A percentile compares a stretch with the other conserved stretches of the same genome.
phyloP scores from a whole-genome alignment of 2,113 vertebrate species.

The Kryptolebias marmoratus region DNA sequence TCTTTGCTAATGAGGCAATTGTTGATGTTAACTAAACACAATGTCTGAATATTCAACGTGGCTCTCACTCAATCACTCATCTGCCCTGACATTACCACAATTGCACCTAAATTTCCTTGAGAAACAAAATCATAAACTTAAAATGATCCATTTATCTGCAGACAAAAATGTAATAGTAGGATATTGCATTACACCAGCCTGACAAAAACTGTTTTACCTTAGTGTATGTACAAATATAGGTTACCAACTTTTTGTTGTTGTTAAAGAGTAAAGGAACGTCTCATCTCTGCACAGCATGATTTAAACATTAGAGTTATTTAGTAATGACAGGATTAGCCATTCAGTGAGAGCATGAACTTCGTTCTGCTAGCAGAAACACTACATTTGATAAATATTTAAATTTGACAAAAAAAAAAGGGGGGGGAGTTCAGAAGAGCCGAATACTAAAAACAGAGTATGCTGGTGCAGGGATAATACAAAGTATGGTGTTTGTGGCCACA shows the following conservation, averaged over 20 bases:
- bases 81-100: too few species aligned
- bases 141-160: too few species aligned
- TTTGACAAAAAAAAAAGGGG: neutral
- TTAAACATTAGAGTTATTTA: slow-evolving; percentile 7
- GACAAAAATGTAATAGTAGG: too few species aligned
- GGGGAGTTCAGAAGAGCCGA: neutral
- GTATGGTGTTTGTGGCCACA: neutral
- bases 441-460: neutral
- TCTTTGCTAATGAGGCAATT: too few species aligned
- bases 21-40: too few species aligned
- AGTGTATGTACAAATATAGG: slow-evolving; percentile 3
- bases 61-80: too few species aligned
- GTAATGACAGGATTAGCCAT: slow-evolving; percentile 8
- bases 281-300: neutral
- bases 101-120: too few species aligned
- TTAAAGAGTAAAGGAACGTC: slow-evolving; percentile 2
- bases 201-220: neutral
- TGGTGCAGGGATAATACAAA: neutral
- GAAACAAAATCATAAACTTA: too few species aligned
- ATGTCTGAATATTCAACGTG: too few species aligned
- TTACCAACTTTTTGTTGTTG: neutral
- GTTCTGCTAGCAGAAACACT: neutral
- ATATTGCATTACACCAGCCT: neutral
- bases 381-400: neutral
- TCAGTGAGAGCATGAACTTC: neutral